Evolutionary conservation across 1,140 invertebrate species (phyloP), one percentile per base, ranked within the genome.

Genomic region (Drosophila littoralis): DNA sequence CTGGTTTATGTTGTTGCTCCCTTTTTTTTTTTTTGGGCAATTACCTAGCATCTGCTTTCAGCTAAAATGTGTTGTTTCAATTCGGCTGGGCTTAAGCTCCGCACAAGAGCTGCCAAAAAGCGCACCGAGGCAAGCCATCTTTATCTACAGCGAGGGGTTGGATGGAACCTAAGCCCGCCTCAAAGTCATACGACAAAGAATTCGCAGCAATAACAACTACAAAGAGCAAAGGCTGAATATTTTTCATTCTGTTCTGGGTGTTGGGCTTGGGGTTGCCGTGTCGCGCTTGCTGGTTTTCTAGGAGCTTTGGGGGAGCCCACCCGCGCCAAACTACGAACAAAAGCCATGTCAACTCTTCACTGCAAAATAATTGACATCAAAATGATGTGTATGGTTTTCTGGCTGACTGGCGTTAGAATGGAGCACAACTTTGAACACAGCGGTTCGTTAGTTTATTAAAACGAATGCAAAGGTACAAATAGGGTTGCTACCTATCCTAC

Each of bases 311-410:
- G 12, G 1, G 38, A 6, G 12, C 2, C n/a, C 6, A 6, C 40
- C 40, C n/a, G 7, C 35, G 2, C 35, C 9, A 0, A 33, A 50
- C 38, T 60, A 38, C n/a, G 15, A 17, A 42, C 45, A 83, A 75
- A 82, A 63, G 57, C 57, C 60, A 61, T 65, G 77, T 71, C 52
- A 50, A 58, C 60, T 70, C 71, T 57, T 75, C 57, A 60, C 28
- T 43, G 42, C 60, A 75, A 82, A 78, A 79, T 79, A 83, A 82
- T 82, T 79, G 80, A 82, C 66, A 71, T 72, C 61, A 60, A 79
- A 68, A 71, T 82, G 58, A 72, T 81, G 78, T 50, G 59, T n/a
- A 64, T 50, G 40, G 54, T 17, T 54, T 38, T 65, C 38, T 58
- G 60, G 10, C 15, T 28, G 17, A 59, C 57, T 80, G 61, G 40